Conservation (phyloP, 2,113 vertebrate genomes). For the Butorides virescens region DNA sequence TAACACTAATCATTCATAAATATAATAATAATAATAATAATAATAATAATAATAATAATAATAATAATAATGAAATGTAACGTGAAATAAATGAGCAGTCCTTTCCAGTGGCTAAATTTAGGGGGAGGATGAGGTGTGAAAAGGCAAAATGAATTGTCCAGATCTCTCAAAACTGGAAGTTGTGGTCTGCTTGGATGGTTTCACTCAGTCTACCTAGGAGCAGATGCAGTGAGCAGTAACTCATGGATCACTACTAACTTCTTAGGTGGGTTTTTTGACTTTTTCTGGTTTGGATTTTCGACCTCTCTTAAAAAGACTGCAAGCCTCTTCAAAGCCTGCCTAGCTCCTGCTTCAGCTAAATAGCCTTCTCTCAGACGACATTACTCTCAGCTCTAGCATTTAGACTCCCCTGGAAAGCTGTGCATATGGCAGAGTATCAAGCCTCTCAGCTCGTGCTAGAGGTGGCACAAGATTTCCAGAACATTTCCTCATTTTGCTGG, state of each 20-base stretch:
- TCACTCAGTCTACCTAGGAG: neutral
- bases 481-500: neutral
- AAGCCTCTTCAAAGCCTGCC: neutral
- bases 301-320: neutral
- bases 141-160: neutral
- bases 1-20: neutral
- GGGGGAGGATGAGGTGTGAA: neutral
- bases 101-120: neutral
- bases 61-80: neutral
- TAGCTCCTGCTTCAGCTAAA: neutral
- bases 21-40: neutral
- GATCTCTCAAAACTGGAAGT: neutral
- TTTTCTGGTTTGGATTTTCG: neutral
- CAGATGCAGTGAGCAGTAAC: neutral
- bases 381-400: neutral
- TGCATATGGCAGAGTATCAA: neutral
- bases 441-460: neutral
- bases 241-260: neutral
- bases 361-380: neutral
- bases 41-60: neutral
- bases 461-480: neutral
- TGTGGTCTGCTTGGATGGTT: neutral
- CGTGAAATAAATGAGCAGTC: neutral
- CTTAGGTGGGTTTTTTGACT: neutral
- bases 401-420: neutral